These are phyloP conservation scores for Halictus quadricinctus DNA, from an alignment of 2,888 invertebrate species.

Conservation along the genomic window DNA sequence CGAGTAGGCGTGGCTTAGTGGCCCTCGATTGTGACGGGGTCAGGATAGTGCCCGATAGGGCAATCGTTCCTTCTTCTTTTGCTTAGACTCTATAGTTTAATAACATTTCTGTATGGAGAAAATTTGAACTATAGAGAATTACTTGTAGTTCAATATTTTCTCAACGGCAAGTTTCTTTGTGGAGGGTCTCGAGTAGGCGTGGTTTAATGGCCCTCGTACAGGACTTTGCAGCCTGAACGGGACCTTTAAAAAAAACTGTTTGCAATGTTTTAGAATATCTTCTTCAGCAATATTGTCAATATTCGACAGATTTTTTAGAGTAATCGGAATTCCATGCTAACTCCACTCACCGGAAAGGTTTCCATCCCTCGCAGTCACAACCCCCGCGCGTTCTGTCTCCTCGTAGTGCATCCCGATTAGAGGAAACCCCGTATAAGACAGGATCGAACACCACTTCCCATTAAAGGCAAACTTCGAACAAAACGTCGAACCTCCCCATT, in stretches of 20 bases:
- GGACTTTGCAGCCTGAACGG: too few relatives aligned
- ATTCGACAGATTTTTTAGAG: background rate
- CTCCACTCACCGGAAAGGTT: background rate
- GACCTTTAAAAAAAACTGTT: too few relatives aligned
- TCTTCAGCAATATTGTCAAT: too few relatives aligned
- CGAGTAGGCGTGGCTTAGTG: too few relatives aligned
- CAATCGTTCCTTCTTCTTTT: background rate
- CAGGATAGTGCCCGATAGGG: too few relatives aligned
- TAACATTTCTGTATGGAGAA: background rate
- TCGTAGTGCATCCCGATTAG: background rate
- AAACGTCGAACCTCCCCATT: constrained; percentile 20
- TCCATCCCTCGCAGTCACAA: background rate
- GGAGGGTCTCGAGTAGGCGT: background rate
- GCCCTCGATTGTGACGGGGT: too few relatives aligned
- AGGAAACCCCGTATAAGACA: background rate
- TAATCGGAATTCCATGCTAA: background rate
- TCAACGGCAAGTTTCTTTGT: background rate
- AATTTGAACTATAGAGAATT: background rate
- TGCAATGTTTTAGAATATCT: background rate
- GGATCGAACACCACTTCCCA: constrained; percentile 13
- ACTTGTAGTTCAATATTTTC: background rate
- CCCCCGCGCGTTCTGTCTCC: background rate
- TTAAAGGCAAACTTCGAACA: constrained; percentile 16
- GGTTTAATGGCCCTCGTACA: background rate
- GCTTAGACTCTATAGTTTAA: background rate